Evolutionary conservation across 2,113 vertebrate genomes (phyloP).

Genomic region (Australoheros scitulus): DNA sequence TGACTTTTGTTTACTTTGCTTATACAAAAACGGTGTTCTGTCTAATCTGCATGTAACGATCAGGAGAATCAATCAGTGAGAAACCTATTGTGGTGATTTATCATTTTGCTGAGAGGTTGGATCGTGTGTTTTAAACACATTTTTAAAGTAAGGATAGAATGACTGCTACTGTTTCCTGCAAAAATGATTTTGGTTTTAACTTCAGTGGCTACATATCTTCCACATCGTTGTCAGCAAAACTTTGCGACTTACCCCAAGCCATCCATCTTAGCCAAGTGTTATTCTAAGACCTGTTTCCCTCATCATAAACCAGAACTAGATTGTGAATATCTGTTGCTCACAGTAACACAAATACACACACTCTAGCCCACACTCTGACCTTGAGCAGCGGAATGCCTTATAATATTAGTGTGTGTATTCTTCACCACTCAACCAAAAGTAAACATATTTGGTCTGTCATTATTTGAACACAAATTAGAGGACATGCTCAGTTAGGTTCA

Average conservation of each 20-base stretch:
- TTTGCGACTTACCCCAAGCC: not conserved
- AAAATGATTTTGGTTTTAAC: slow-evolving; percentile 7
- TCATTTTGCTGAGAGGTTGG: not conserved
- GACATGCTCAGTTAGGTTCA: slow-evolving; percentile 20
- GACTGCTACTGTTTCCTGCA: not conserved
- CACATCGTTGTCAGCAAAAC: not conserved
- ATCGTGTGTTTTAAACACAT: not conserved
- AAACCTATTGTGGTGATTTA: not conserved
- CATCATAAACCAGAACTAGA: slow-evolving; percentile 24
- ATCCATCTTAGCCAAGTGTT: slow-evolving; percentile 13
- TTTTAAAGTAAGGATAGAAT: not conserved
- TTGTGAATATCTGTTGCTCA: not conserved
- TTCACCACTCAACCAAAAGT: slow-evolving; percentile 30
- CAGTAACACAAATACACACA: not conserved
- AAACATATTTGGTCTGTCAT: slow-evolving; percentile 52
- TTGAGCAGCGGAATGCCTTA: slow-evolving; percentile 8
- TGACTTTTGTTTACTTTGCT: not conserved
- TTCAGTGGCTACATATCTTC: not conserved
- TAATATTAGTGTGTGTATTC: slow-evolving; percentile 3
- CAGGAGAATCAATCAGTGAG: not conserved
- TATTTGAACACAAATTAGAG: slow-evolving; percentile 50
- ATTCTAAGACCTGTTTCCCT: slow-evolving; percentile 29
- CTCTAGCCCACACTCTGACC: slow-evolving; percentile 2
- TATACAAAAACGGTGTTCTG: not conserved
- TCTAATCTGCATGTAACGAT: not conserved